These are phyloP conservation scores for Ditula angustiorana DNA, from an alignment of 2,888 invertebrate genomes.

Conservation along the genomic window DNA sequence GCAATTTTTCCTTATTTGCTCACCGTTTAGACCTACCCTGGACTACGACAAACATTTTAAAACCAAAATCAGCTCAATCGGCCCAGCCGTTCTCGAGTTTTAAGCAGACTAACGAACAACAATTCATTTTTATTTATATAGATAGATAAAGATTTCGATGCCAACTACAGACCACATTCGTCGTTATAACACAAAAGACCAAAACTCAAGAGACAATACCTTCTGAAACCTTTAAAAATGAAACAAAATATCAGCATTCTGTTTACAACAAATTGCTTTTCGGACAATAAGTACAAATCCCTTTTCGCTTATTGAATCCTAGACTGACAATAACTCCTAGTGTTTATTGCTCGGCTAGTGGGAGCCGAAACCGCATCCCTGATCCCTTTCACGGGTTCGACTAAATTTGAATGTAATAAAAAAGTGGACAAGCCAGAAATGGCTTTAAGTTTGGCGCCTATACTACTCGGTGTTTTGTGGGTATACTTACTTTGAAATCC, in stretches of 20 bases:
- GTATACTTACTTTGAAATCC: too few species aligned
- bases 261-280: slow-evolving; percentile 10
- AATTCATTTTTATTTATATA: too few species aligned
- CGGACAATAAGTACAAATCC: slow-evolving; percentile 9
- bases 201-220: not conserved
- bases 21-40: too few species aligned
- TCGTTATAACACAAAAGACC: not conserved
- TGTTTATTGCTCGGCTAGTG: slow-evolving; percentile 16
- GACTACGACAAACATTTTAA: too few species aligned
- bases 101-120: too few species aligned
- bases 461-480: not conserved
- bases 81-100: too few species aligned
- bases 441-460: not conserved
- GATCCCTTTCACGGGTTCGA: slow-evolving; percentile 15
- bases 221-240: not conserved
- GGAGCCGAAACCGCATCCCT: not conserved
- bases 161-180: too few species aligned
- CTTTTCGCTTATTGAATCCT: slow-evolving; percentile 20
- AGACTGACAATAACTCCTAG: slow-evolving; percentile 16
- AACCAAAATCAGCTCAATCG: too few species aligned
- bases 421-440: not conserved
- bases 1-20: too few species aligned
- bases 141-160: too few species aligned
- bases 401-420: slow-evolving; percentile 30
- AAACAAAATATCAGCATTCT: slow-evolving; percentile 1